phyloP scores from a whole-genome alignment of 2,113 vertebrate species.

The Corynorhinus townsendii region DNA sequence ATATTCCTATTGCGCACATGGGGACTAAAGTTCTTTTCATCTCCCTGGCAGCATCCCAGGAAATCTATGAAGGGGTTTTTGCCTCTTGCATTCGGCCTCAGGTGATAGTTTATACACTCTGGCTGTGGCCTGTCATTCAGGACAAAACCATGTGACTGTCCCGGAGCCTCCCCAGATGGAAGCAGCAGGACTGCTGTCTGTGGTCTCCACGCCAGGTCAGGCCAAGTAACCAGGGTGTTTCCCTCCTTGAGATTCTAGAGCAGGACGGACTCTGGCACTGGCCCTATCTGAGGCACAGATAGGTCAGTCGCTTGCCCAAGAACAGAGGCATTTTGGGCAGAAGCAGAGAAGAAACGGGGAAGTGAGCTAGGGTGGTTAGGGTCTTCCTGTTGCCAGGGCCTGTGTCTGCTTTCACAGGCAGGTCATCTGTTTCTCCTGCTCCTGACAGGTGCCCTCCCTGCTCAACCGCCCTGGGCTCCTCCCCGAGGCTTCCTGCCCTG shows the following conservation, averaged over 20 bases:
- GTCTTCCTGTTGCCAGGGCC: neutral
- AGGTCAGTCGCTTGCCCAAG: neutral
- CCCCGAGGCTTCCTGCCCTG: neutral
- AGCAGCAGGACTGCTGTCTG: fast-evolving
- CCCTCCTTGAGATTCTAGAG: neutral
- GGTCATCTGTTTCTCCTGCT: neutral
- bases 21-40: neutral
- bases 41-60: neutral
- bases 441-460: neutral
- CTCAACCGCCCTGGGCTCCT: no score
- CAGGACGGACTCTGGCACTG: neutral
- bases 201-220: neutral
- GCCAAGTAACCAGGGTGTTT: neutral
- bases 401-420: neutral
- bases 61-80: neutral
- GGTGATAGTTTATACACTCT: neutral
- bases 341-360: neutral
- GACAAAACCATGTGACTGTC: neutral
- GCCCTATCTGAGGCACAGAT: neutral
- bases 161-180: neutral
- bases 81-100: neutral
- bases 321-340: neutral
- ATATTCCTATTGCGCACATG: neutral
- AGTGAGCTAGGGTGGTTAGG: neutral
- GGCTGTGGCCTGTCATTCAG: neutral